phyloP scores from a whole-genome alignment of 2,888 invertebrate genomes.

The Lasioglossum villosulum region DNA sequence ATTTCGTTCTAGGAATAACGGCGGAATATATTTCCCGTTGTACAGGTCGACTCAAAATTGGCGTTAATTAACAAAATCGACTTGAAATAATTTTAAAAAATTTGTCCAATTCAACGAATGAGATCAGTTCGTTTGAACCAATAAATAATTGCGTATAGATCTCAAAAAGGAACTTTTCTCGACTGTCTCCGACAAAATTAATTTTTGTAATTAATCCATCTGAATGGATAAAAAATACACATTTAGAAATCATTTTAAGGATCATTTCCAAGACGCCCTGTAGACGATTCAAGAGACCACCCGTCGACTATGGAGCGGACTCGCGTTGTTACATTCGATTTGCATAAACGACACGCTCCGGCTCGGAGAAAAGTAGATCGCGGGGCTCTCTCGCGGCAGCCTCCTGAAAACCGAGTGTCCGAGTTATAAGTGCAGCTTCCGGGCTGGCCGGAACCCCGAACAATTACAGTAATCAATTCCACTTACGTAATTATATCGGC shows the following conservation, averaged over 20 bases:
- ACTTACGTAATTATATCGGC: slow-evolving; percentile 59
- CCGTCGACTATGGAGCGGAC: background rate
- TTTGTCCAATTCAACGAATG: no score
- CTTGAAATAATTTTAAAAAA: no score
- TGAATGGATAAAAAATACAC: no score
- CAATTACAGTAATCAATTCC: slow-evolving; percentile 68
- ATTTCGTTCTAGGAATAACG: background rate
- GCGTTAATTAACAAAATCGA: background rate
- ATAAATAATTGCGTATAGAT: no score
- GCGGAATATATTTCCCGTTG: background rate
- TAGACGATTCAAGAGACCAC: background rate
- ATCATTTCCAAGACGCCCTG: background rate
- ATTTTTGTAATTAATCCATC: no score
- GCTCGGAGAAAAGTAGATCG: slow-evolving; percentile 40
- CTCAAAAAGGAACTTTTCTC: no score
- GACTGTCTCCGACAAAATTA: no score
- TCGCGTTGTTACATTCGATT: background rate
- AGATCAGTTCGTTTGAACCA: no score
- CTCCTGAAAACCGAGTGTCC: slow-evolving; percentile 57
- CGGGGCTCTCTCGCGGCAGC: slow-evolving; percentile 38
- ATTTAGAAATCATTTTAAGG: no score
- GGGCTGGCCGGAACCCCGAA: slow-evolving; percentile 64
- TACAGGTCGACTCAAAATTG: background rate
- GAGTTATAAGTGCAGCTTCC: slow-evolving; percentile 66
- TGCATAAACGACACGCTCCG: slow-evolving; percentile 24